A percentile compares a stretch with the other conserved stretches of the same genome.
Evolutionary conservation across 2,797 vertebrate species (phyloP).

Genomic region (Helostoma temminkii): DNA sequence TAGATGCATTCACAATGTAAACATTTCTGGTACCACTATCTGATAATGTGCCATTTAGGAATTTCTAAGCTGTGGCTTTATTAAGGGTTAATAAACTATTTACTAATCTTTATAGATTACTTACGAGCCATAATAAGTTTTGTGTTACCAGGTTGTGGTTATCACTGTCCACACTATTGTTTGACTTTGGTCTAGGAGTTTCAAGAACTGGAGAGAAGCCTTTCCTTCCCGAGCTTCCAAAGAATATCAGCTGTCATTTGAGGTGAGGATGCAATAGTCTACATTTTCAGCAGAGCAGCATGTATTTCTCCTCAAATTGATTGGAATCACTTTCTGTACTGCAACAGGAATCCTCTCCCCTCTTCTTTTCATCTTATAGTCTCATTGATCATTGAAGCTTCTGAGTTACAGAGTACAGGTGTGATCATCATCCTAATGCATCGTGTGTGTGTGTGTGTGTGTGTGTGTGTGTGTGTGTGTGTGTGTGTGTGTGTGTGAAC

Average conservation of each 20-base stretch:
- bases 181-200: constrained; percentile 16
- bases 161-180: constrained; percentile 11
- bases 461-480: constrained; percentile 14
- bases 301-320: constrained; percentile 64
- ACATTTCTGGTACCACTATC: background rate
- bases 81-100: background rate
- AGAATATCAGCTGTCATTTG: constrained; percentile 46
- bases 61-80: background rate
- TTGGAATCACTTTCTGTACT: constrained; percentile 66
- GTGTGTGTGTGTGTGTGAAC: background rate
- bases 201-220: constrained; percentile 20
- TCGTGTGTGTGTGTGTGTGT: constrained; percentile 1
- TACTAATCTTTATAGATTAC: background rate
- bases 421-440: constrained; percentile 72
- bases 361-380: constrained; percentile 75
- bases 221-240: constrained; percentile 38
- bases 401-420: constrained; percentile 67
- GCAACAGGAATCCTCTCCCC: constrained; percentile 48
- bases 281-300: constrained; percentile 51
- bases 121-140: too few relatives aligned
- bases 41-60: background rate
- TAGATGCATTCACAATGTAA: constrained; percentile 1
- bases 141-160: background rate
- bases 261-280: constrained; percentile 55
- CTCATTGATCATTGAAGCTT: constrained; percentile 72